Base-by-base conservation (phyloP, 2,113 vertebrate species). In the Gallinago jamesoni region DNA sequence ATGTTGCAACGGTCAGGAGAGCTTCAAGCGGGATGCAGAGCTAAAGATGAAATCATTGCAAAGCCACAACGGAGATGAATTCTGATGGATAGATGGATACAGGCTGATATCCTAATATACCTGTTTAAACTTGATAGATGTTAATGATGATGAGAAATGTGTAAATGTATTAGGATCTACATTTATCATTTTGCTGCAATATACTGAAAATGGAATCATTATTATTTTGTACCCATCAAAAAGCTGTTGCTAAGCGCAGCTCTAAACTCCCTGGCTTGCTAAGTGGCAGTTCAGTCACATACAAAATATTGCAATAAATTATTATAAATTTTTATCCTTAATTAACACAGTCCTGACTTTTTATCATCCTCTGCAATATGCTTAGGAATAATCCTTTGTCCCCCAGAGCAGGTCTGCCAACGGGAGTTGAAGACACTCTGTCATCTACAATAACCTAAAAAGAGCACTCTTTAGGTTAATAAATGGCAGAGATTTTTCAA, bases 241-340 rank as follows among this genome's bases (percentile, higher is more conserved):
- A 82, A 70, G 39, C 80, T 85, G 48, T 59, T 93, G 63, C 52
- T 88, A 89, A 95, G 68, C 78, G 43, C 27, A 77, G 53, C 69
- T 84, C 43, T 56, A 85, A 77, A 78, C 64, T 85, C 72, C 24
- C 62, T 64, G 39, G 17, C 52, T 93, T 84, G 67, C 79, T 75
- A 90, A 87, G 56, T 69, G 56, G 41, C 50, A 95, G 53, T 68
- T 89, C 60, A 81, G 55, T 68, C 59, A 77, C 62, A 85, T 35
- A 90, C 76, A 89, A 95, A 96, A 93, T 68, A 87, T 33, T 94
- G 84, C 74, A 87, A 87, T 57, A 74, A 30, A 95, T 85, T 91
- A 87, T 41, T 80, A 83, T 19, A 55, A 67, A 53, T 68, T 92
- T 95, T 95, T 78, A 72, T 89, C 56, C 45, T 86, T 79, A 90